Base-by-base conservation (phyloP, 2,888 invertebrate genomes). In the Sylvicola fuscatus region DNA sequence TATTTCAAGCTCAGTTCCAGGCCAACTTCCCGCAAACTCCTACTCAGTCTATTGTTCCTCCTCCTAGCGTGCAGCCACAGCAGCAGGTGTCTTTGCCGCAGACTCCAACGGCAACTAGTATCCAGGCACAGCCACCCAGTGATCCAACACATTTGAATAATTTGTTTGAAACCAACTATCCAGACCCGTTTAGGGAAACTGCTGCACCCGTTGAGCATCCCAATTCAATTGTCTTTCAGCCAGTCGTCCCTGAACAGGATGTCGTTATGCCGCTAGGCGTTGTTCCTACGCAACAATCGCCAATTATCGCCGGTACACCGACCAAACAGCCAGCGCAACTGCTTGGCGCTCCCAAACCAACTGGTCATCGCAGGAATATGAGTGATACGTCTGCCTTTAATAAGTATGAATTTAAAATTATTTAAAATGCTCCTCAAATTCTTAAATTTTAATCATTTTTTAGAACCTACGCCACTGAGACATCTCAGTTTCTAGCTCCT, bases 321-420 rank as follows among this genome's bases (percentile, higher is more conserved):
- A 52, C 54, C 7, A 54, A 52, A 39, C 46, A 47, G 27, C 46
- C 47, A 26, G 16, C 14, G 4, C 37, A 37, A 15, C 48, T 56
- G 45, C 43, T 58, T 13, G 49, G 50, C 26, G 50, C 56, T 30
- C 54, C 55, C 7, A 55, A 55, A 42, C n/a, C 8, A 21, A 7
- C 14, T 31, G 69, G 72, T 6, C 83, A 84, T 52, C 62, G 83
- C 36, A 65, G 84, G 38, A 82, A 83, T 53, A 79, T 80, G 56
- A 82, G 82, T 50, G 84, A 84, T 50, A 83, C 83, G 2, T 77
- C 79, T 37, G 78, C 80, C 44, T 80, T 80, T 49, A 77, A 76
- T 52, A 79, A 78, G 79, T 79, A 60, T 60, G 66, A 52, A 40
- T 14, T 27, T 36, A 14, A 32, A 14, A 45, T 15, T 28, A 36